Conservation (phyloP, 2,888 invertebrate species). For the Clistopyga incitator region DNA sequence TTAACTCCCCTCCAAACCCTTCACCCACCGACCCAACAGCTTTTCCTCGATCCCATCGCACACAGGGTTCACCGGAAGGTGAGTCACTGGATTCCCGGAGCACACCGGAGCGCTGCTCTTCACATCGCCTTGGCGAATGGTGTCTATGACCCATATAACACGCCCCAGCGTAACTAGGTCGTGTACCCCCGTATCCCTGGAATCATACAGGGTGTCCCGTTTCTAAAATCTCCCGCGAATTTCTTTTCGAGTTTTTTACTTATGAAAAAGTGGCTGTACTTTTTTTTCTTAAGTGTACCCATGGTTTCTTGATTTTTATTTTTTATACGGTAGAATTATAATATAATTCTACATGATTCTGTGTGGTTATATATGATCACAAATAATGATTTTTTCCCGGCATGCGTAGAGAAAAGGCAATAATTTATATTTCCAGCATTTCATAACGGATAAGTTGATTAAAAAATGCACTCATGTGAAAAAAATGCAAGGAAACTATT, state of each 20-base stretch:
- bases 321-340: too few species aligned
- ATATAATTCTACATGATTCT: too few species aligned
- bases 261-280: background rate
- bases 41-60: constrained; percentile 54
- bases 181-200: constrained; percentile 81
- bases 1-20: constrained; percentile 1
- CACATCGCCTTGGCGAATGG: constrained; percentile 74
- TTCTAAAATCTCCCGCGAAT: background rate
- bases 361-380: too few species aligned
- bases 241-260: background rate
- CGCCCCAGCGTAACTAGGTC: constrained; percentile 82
- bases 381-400: too few species aligned
- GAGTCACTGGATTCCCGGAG: constrained; percentile 65
- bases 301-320: too few species aligned
- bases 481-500: too few species aligned
- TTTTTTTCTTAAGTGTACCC: background rate
- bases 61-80: constrained; percentile 60
- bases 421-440: background rate
- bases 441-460: background rate
- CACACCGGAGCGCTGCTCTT: constrained; percentile 50
- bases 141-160: constrained; percentile 83
- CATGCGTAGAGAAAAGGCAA: too few species aligned
- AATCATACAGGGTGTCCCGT: constrained; percentile 81
- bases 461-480: background rate
- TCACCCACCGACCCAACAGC: constrained; percentile 25